Evolutionary conservation across 2,113 vertebrate species (phyloP).

Genomic region (Onychostruthus taczanowskii): DNA sequence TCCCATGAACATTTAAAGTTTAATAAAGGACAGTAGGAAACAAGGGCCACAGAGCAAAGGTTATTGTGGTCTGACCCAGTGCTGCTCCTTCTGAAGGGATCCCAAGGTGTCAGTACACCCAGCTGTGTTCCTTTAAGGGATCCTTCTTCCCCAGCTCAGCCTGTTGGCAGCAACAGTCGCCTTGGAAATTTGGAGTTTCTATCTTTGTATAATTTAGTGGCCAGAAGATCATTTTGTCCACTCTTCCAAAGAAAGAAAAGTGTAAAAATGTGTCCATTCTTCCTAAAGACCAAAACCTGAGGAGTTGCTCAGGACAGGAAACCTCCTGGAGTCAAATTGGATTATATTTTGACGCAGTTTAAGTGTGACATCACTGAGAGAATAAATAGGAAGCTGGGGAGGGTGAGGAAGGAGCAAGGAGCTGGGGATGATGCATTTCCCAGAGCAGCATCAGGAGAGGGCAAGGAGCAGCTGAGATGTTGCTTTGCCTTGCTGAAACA

Average conservation of each 20-base stretch:
- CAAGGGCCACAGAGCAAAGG: neutral
- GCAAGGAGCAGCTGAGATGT: neutral
- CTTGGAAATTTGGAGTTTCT: neutral
- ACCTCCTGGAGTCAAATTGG: neutral
- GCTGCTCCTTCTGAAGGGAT: neutral
- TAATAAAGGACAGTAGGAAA: neutral
- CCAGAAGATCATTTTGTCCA: neutral
- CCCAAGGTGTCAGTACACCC: neutral
- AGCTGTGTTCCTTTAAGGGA: fast-evolving
- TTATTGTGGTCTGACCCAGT: neutral
- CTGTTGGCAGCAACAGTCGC: neutral
- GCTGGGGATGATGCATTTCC: neutral
- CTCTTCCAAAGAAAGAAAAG: neutral
- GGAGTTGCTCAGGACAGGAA: neutral
- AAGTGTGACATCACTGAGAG: neutral
- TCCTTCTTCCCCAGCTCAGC: neutral
- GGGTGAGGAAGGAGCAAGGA: neutral
- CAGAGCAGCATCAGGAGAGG: neutral
- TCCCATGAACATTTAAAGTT: neutral
- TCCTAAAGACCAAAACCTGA: neutral
- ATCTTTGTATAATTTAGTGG: neutral
- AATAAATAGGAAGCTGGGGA: neutral
- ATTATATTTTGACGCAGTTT: neutral
- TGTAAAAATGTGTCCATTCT: neutral
- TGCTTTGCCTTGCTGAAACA: neutral